Percentiles rank a stretch among this genome's conserved stretches.
Evolutionary conservation across 2,888 invertebrate species (phyloP).

Genomic region (Nipponacmea schrenckii): DNA sequence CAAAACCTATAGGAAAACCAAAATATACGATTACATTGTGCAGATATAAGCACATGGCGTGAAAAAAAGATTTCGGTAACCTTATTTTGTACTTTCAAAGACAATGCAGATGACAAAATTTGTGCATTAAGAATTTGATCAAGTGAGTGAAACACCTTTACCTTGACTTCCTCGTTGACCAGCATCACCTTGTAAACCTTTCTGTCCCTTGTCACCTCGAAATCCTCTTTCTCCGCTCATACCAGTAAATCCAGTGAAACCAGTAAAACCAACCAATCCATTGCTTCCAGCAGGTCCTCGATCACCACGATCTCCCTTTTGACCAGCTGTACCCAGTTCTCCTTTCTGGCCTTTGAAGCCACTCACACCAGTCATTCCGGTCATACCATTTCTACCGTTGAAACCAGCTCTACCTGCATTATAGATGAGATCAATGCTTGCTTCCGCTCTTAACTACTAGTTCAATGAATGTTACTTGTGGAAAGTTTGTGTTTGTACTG

Average conservation of each 20-base stretch:
- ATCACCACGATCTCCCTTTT: background rate
- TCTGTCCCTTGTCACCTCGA: background rate
- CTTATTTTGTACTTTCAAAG: no score
- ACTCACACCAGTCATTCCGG: slow-evolving; percentile 5
- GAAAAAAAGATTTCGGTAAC: no score
- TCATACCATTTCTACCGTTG: slow-evolving; percentile 6
- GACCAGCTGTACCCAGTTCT: background rate
- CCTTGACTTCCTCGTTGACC: background rate
- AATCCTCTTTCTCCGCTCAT: slow-evolving; percentile 5
- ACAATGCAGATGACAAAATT: no score
- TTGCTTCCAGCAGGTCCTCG: background rate
- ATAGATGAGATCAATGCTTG: no score
- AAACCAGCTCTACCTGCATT: background rate
- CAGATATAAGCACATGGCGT: no score
- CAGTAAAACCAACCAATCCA: background rate
- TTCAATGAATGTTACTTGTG: no score
- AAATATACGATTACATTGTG: background rate
- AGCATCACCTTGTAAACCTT: background rate
- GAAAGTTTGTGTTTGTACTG: no score
- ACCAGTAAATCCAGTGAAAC: slow-evolving; percentile 3
- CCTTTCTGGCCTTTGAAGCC: background rate
- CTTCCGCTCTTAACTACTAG: no score
- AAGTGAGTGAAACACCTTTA: no score
- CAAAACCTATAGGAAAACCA: background rate
- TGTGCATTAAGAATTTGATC: no score